Base-by-base conservation (phyloP, 2,888 invertebrate genomes). In the Neocrepidodera transversa region DNA sequence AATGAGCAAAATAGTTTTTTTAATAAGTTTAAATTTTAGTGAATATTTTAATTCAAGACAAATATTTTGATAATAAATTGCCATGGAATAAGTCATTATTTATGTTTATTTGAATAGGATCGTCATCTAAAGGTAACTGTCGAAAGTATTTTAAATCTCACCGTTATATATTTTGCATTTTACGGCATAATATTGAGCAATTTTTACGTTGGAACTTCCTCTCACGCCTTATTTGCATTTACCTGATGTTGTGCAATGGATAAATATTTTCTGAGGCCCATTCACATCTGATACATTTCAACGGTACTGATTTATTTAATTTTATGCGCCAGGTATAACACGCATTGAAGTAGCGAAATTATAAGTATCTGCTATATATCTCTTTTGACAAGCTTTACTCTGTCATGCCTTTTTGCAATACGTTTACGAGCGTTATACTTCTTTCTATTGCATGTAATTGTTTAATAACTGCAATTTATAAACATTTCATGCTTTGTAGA, bases 181-280 rank as follows among this genome's bases (percentile, higher is more conserved):
- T 38, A 38, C 13, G 10, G 38, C 38, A 35, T 17, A 38, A 17
- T 17, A 16, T 38, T 17, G 17, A 38, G 17, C 17, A 38, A 38
- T 38, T 17, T 38, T 38, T 38, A 6, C 2, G 20, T 43, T 13
- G 11, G 43, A 35, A 26, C 36, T 50, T 50, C 30, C 48, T 43
- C 43, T 83, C 83, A 83, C 83, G 83, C 80, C 79, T 80, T 80
- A 56, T 80, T 81, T 38, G 81, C 81, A 82, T 82, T 80, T 82
- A 82, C 82, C 82, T 82, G 83, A 38, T 38, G 38, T 83, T 83
- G 83, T 83, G 83, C 80, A 83, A 82, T 83, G 83, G 83, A 83
- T 82, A 83, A 82, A 80, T 78, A 78, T 75, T 78, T 76, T 72
- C 77, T 80, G 62, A 61, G 63, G 69, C 69, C 72, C 74, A 71